Conservation (phyloP, 2,113 vertebrate genomes). For the Stegastes partitus region DNA sequence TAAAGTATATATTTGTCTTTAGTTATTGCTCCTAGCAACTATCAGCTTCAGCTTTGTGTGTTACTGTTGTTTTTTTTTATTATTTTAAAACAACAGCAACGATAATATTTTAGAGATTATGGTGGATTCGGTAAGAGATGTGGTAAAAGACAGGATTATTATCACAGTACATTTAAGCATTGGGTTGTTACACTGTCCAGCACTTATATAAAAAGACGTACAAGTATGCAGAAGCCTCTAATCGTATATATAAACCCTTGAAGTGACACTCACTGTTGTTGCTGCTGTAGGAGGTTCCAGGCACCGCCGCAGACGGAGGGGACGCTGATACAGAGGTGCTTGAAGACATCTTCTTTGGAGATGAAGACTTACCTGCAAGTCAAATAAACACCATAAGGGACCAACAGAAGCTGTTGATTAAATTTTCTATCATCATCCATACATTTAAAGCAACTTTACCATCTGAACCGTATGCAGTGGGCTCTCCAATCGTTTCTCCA, state of each 20-base stretch:
- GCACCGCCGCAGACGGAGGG: constrained; percentile 16
- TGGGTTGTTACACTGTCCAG: background rate
- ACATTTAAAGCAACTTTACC: constrained; percentile 75
- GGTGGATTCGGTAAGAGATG: too few relatives aligned
- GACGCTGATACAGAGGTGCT: constrained; percentile 8
- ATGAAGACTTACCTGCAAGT: constrained; percentile 41
- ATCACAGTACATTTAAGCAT: background rate
- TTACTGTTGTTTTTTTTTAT: too few relatives aligned
- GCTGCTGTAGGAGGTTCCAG: constrained; percentile 49
- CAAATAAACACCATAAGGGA: constrained; percentile 17
- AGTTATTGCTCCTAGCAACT: too few relatives aligned
- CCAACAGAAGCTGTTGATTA: background rate
- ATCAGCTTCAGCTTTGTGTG: too few relatives aligned
- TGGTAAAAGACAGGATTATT: background rate
- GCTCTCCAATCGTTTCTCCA: constrained; percentile 89
- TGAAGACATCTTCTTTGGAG: constrained; percentile 26
- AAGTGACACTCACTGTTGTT: constrained; percentile 60
- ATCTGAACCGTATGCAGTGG: constrained; percentile 81
- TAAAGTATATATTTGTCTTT: background rate
- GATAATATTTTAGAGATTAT: too few relatives aligned
- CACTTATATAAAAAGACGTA: background rate
- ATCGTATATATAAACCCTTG: constrained; percentile 1
- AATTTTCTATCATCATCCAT: background rate
- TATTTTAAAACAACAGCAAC: too few relatives aligned
- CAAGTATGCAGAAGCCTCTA: background rate